phyloP scores from a whole-genome alignment of 2,113 vertebrate species.

The Oxyruncus cristatus region DNA sequence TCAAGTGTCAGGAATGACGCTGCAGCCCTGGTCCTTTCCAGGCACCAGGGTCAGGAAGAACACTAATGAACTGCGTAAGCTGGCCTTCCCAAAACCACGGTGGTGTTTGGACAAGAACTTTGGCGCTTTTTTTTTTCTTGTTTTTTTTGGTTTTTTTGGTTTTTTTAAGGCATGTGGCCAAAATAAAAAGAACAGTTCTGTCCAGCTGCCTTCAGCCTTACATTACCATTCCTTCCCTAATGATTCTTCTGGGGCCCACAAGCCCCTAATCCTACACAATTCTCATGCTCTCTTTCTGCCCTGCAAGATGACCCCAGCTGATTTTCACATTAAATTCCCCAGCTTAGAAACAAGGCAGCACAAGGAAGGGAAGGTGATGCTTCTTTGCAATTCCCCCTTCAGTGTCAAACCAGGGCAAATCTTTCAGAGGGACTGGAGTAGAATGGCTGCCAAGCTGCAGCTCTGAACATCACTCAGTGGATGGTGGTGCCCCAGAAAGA shows the following conservation, averaged over 20 bases:
- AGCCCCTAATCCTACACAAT: not conserved
- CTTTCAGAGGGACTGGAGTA: not conserved
- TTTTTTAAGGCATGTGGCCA: not conserved
- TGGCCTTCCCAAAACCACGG: not conserved
- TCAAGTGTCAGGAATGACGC: not conserved
- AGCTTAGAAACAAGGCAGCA: not conserved
- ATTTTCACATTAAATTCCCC: not conserved
- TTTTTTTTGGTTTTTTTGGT: rapidly evolving
- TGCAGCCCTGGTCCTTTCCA: not conserved
- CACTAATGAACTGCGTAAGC: not conserved
- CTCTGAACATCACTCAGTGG: not conserved
- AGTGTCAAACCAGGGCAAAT: not conserved
- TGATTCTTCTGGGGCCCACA: not conserved
- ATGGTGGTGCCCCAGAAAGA: not conserved
- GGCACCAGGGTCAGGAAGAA: not conserved
- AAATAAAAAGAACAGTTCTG: not conserved
- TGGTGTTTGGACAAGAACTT: not conserved
- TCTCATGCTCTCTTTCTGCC: not conserved
- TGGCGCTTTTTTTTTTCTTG: not conserved
- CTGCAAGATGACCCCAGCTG: not conserved
- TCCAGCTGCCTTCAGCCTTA: not conserved
- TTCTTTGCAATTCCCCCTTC: not conserved
- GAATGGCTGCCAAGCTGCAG: rapidly evolving
- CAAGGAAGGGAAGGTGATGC: not conserved
- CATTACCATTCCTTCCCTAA: not conserved